phyloP scores from a whole-genome alignment of 2,797 vertebrate genomes.

The Peromyscus eremicus region DNA sequence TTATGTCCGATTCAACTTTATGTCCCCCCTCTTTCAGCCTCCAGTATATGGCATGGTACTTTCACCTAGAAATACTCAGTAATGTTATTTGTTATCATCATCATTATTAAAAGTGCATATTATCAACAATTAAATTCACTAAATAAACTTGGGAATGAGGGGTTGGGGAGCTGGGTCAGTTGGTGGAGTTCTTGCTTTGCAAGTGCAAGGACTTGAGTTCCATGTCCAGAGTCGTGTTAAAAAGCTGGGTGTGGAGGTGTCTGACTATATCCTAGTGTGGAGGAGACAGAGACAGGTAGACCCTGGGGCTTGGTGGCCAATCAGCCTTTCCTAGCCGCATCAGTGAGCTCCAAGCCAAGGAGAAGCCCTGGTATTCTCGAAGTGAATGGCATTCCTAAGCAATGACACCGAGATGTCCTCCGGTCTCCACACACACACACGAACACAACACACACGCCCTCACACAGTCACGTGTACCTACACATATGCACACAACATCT shows the following conservation, averaged over 20 bases:
- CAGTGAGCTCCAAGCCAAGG: neutral
- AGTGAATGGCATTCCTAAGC: neutral
- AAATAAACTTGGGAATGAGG: constrained; percentile 22
- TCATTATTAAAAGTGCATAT: neutral
- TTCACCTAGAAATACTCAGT: neutral
- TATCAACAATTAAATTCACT: neutral
- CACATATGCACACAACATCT: neutral
- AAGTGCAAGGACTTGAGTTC: neutral
- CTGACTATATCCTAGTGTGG: no score
- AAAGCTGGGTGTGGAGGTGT: no score
- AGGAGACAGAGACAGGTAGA: no score
- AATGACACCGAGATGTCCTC: no score
- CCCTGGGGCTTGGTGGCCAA: neutral
- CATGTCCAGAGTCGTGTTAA: neutral
- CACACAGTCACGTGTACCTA: neutral
- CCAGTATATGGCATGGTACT: neutral
- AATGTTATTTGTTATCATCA: neutral
- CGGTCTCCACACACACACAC: neutral
- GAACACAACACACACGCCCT: neutral
- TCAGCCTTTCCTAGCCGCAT: neutral
- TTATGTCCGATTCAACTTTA: neutral
- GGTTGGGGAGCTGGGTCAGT: neutral
- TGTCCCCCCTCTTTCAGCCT: neutral
- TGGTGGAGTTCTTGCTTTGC: neutral
- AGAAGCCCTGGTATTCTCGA: neutral